Evolutionary conservation across 2,888 invertebrate species (phyloP).

Genomic region (Tachina grossa): DNA sequence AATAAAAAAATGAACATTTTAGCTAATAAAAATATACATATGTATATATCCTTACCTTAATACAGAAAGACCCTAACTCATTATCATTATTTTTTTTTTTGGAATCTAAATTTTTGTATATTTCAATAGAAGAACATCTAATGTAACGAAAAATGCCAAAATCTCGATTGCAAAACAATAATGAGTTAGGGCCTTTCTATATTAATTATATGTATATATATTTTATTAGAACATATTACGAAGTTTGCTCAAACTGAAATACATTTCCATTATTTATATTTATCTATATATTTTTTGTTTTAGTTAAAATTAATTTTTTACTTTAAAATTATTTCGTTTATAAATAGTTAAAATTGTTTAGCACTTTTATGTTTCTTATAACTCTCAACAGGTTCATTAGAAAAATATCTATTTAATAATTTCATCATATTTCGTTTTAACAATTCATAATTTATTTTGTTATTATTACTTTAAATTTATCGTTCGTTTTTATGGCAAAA

Average conservation of each 20-base stretch:
- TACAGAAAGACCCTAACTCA: too few relatives aligned
- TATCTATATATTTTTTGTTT: too few relatives aligned
- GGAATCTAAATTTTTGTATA: too few relatives aligned
- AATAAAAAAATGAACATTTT: slow-evolving; percentile 20
- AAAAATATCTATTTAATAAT: slow-evolving; percentile 46
- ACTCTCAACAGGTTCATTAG: slow-evolving; percentile 54
- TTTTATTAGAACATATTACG: background rate
- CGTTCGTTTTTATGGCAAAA: slow-evolving; percentile 70
- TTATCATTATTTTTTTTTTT: too few relatives aligned
- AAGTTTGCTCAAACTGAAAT: slow-evolving; percentile 4
- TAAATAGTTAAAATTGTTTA: slow-evolving; percentile 57
- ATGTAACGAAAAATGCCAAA: too few relatives aligned
- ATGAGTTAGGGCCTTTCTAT: too few relatives aligned
- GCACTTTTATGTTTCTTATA: slow-evolving; percentile 61
- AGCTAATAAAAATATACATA: background rate
- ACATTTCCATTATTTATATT: too few relatives aligned
- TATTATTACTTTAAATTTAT: background rate
- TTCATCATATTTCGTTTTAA: slow-evolving; percentile 36
- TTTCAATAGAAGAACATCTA: too few relatives aligned
- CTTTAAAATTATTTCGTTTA: slow-evolving; percentile 13
- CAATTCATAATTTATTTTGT: slow-evolving; percentile 24
- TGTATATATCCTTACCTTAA: too few relatives aligned
- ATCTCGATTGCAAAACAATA: too few relatives aligned
- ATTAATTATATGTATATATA: background rate
- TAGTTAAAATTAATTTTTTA: background rate